These are phyloP conservation scores for Lepidotrigona ventralis DNA, from an alignment of 1,140 invertebrate species.

Conservation along the genomic window DNA sequence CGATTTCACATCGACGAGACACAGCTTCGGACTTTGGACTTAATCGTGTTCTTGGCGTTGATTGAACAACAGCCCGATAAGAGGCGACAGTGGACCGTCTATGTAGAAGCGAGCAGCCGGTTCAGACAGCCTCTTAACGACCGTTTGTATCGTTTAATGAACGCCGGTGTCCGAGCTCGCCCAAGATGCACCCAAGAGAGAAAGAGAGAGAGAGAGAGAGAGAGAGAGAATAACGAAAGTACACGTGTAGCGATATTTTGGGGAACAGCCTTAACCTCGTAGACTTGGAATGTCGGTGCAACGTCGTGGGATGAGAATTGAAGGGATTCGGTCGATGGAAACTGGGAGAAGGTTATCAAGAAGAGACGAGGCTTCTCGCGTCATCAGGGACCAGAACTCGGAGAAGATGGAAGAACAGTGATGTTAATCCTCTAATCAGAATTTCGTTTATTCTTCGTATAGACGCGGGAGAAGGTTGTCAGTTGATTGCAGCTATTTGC, in stretches of 20 bases:
- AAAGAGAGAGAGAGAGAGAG: too few species aligned
- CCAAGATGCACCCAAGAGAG: background rate
- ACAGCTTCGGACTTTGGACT: background rate
- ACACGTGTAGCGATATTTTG: constrained; percentile 47
- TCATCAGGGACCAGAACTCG: too few species aligned
- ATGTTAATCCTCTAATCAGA: too few species aligned
- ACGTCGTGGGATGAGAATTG: background rate
- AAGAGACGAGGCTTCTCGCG: background rate
- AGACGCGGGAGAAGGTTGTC: too few species aligned
- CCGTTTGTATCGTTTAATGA: constrained; percentile 55
- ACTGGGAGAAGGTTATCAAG: background rate
- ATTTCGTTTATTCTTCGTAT: too few species aligned
- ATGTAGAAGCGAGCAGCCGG: constrained; percentile 16
- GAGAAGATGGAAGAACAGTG: background rate
- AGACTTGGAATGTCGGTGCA: constrained; percentile 22
- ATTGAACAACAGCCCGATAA: constrained; percentile 24
- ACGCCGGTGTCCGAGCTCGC: constrained; percentile 15
- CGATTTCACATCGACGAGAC: background rate
- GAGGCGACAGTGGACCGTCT: background rate
- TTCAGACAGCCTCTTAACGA: constrained; percentile 46
- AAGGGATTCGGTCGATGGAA: background rate
- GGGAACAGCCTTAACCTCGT: constrained; percentile 3
- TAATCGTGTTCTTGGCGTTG: background rate
- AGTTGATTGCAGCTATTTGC: too few species aligned
- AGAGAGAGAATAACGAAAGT: constrained; percentile 12